phyloP scores from a whole-genome alignment of 1,140 invertebrate genomes.

The Leptinotarsa undecemlineata region DNA sequence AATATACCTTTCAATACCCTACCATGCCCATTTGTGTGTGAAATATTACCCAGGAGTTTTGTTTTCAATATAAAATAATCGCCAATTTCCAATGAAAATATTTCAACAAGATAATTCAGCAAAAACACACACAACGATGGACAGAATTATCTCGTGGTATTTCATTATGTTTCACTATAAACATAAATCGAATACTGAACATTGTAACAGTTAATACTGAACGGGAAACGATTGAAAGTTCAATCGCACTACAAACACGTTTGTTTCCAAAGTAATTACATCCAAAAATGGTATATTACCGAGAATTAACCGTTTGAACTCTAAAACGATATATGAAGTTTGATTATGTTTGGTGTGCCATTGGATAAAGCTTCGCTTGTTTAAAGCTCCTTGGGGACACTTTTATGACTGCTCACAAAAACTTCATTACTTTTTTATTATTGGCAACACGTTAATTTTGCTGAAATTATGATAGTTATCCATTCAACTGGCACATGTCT shows the following conservation, averaged over 20 bases:
- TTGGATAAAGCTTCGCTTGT: too few relatives aligned
- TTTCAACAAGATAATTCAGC: neutral
- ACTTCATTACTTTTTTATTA: too few relatives aligned
- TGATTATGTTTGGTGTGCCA: neutral
- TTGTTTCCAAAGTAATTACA: neutral
- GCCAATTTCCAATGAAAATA: neutral
- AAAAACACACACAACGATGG: neutral
- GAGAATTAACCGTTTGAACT: neutral
- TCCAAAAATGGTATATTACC: neutral
- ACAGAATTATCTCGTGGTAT: neutral
- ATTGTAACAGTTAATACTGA: conserved; percentile 3
- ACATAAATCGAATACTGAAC: neutral
- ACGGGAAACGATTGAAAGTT: conserved; percentile 2
- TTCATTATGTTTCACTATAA: neutral
- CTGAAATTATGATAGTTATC: too few relatives aligned
- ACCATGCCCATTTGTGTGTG: too few relatives aligned
- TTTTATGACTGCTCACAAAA: too few relatives aligned
- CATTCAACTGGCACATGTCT: too few relatives aligned
- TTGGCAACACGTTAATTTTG: too few relatives aligned
- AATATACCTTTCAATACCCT: too few relatives aligned
- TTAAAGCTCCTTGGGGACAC: too few relatives aligned
- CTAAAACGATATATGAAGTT: neutral
- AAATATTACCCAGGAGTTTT: too few relatives aligned
- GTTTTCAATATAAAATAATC: too few relatives aligned
- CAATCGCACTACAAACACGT: neutral